Evolutionary conservation across 1,140 invertebrate genomes (phyloP).

Genomic region (Pogonomyrmex barbatus): DNA sequence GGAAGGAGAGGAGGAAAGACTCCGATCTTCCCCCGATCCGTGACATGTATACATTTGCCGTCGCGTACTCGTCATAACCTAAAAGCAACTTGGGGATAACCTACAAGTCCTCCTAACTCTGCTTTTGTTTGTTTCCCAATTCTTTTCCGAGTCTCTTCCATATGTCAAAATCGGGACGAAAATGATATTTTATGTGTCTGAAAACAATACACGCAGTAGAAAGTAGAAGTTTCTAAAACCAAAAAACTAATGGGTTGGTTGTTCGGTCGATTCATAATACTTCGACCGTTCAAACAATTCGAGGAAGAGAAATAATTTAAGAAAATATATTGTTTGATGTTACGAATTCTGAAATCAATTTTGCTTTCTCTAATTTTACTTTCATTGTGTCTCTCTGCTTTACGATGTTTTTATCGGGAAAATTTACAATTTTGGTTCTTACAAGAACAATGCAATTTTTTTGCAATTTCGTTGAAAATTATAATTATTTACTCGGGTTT

Average conservation of each 20-base stretch:
- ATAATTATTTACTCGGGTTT: too few species aligned
- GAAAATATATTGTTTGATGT: neutral
- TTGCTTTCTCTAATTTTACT: too few species aligned
- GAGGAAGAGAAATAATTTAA: neutral
- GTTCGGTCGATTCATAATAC: neutral
- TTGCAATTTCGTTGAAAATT: too few species aligned
- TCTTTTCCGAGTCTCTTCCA: neutral
- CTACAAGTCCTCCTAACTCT: neutral
- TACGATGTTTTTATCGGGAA: too few species aligned
- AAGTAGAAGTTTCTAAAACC: neutral
- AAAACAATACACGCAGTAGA: neutral
- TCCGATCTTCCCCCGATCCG: neutral
- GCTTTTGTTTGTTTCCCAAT: neutral
- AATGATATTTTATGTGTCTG: neutral
- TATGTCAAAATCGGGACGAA: neutral
- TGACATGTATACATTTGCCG: neutral
- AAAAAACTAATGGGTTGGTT: neutral
- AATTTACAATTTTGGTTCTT: too few species aligned
- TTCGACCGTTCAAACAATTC: neutral
- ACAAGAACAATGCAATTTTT: too few species aligned
- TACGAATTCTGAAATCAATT: too few species aligned
- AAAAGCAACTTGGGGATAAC: constrained; percentile 11
- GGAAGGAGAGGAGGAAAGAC: neutral
- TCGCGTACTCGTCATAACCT: constrained; percentile 10
- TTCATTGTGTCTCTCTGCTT: too few species aligned